phyloP scores from a whole-genome alignment of 1,140 invertebrate genomes.

The Wiebesia pumilae region DNA sequence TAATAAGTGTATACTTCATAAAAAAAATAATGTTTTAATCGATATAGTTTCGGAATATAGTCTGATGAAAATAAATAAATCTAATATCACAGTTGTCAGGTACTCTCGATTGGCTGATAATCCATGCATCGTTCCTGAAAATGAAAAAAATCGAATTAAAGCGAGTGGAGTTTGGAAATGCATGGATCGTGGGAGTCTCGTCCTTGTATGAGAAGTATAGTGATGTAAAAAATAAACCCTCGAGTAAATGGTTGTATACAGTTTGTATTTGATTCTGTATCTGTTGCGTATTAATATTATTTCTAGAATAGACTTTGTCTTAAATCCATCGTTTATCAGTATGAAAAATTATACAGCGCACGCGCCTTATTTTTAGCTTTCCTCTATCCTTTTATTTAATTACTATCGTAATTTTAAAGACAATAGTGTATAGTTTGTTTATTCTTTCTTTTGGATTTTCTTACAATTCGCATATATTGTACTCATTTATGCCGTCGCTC shows the following conservation, averaged over 20 bases:
- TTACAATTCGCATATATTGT: constrained; percentile 43
- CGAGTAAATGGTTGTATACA: constrained; percentile 54
- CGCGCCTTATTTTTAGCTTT: constrained; percentile 41
- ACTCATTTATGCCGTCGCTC: constrained; percentile 46
- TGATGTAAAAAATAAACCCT: constrained; percentile 55
- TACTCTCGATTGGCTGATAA: constrained; percentile 63
- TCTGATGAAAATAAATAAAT: constrained; percentile 55
- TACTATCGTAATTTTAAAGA: constrained; percentile 40
- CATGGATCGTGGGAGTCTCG: constrained; percentile 52
- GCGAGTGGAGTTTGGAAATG: constrained; percentile 34
- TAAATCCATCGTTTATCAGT: constrained; percentile 35
- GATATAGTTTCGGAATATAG: background rate
- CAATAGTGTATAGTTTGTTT: constrained; percentile 29
- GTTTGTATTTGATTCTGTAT: constrained; percentile 67
- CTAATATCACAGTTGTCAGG: constrained; percentile 73
- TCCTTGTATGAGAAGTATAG: constrained; percentile 53
- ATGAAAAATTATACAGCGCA: constrained; percentile 55
- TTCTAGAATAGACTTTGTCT: constrained; percentile 31
- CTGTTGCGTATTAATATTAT: constrained; percentile 47
- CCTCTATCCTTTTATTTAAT: constrained; percentile 8
- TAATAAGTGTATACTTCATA: constrained; percentile 53
- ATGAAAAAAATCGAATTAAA: constrained; percentile 62
- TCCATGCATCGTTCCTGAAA: constrained; percentile 67
- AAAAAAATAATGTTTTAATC: background rate
- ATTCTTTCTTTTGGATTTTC: constrained; percentile 31